These are phyloP conservation scores for Tragelaphus eurycerus DNA, from an alignment of 2,797 vertebrate genomes.

Conservation along the genomic window DNA sequence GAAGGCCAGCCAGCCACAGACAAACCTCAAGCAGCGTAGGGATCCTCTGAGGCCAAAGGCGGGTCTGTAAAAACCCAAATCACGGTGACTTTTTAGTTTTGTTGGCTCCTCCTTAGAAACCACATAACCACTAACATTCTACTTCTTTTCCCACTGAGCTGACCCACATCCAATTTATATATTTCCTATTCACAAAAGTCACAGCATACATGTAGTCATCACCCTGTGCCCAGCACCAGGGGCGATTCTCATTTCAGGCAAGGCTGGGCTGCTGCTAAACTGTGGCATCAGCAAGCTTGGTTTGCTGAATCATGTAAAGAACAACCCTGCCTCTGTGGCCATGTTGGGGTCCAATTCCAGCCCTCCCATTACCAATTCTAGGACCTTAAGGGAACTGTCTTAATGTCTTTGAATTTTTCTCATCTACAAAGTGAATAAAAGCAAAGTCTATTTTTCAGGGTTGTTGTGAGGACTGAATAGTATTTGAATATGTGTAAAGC, in stretches of 20 bases:
- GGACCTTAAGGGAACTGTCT: neutral
- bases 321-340: neutral
- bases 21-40: neutral
- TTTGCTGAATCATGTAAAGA: neutral
- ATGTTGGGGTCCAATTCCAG: neutral
- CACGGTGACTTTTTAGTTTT: neutral
- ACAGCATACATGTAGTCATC: neutral
- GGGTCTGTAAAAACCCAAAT: constrained; percentile 6
- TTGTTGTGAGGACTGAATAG: neutral
- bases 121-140: constrained; percentile 46
- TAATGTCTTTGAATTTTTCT: neutral
- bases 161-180: neutral
- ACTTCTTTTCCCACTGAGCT: constrained; percentile 1
- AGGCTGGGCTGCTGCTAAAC: neutral
- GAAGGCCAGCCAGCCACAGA: neutral
- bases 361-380: neutral
- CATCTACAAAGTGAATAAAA: neutral
- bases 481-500: neutral
- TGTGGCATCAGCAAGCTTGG: neutral
- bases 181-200: neutral
- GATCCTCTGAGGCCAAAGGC: constrained; percentile 13
- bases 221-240: neutral
- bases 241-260: neutral
- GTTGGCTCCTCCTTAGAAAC: constrained; percentile 53
- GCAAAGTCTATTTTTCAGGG: neutral